Evolutionary conservation across 1,140 invertebrate genomes (phyloP).

Genomic region (Leptinotarsa lineolata): DNA sequence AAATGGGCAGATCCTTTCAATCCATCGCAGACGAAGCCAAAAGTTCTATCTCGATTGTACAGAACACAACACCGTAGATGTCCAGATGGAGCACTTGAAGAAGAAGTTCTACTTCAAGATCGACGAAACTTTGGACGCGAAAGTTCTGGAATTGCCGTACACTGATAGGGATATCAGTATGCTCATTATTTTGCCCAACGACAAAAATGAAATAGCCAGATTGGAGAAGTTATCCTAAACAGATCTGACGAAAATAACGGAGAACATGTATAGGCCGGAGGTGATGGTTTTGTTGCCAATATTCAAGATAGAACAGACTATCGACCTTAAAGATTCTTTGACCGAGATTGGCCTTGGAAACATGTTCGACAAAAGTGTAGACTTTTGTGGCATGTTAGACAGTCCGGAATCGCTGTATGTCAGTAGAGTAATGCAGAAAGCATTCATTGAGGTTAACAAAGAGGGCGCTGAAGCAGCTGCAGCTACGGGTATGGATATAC

Average conservation of each 20-base stretch:
- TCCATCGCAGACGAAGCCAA: conserved; percentile 53
- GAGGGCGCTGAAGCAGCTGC: conserved; percentile 78
- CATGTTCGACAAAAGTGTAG: conserved; percentile 61
- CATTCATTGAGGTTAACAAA: conserved; percentile 75
- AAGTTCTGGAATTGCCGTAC: conserved; percentile 65
- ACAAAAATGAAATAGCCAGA: conserved; percentile 60
- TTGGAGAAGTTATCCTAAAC: conserved; percentile 46
- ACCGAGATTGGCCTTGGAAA: conserved; percentile 62
- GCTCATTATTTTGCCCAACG: conserved; percentile 70
- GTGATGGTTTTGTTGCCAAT: conserved; percentile 63
- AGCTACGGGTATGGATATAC: conserved; percentile 58
- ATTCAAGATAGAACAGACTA: conserved; percentile 70
- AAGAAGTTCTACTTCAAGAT: conserved; percentile 60
- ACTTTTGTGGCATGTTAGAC: conserved; percentile 63
- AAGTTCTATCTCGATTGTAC: conserved; percentile 51
- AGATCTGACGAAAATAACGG: conserved; percentile 44
- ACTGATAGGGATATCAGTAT: conserved; percentile 63
- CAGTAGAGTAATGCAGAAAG: conserved; percentile 71
- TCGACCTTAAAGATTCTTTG: conserved; percentile 64
- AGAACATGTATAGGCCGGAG: conserved; percentile 38
- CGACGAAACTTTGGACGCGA: conserved; percentile 59
- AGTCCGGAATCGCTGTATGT: conserved; percentile 57
- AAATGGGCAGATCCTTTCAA: conserved; percentile 66
- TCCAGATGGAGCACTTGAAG: conserved; percentile 68
- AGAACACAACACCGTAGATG: conserved; percentile 56